Evolutionary conservation across 2,113 vertebrate genomes (phyloP).

Genomic region (Myotis brandtii): DNA sequence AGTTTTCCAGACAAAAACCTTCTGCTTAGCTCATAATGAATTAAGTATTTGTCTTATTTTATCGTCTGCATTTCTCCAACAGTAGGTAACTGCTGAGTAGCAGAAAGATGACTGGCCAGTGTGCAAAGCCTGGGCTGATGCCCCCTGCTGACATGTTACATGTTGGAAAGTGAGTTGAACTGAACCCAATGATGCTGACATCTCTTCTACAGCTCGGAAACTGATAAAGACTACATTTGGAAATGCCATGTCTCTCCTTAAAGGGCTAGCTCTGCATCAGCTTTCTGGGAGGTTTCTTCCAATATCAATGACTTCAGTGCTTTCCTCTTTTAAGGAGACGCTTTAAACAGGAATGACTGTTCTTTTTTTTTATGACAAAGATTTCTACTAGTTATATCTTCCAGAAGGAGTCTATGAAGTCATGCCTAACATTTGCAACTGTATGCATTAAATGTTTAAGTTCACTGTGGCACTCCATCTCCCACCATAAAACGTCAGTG

Average conservation of each 20-base stretch:
- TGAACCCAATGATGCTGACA: background rate
- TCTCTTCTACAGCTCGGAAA: background rate
- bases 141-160: background rate
- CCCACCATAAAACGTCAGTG: background rate
- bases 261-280: background rate
- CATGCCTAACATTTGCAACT: background rate
- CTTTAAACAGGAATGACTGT: background rate
- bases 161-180: background rate
- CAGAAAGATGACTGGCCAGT: background rate
- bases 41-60: background rate
- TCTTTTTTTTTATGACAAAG: conserved; percentile 46
- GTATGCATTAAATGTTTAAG: conserved; percentile 20
- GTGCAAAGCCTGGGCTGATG: background rate
- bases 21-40: conserved; percentile 14
- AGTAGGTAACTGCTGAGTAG: background rate
- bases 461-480: background rate
- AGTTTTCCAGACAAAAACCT: conserved; percentile 36
- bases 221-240: background rate
- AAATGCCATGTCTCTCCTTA: background rate
- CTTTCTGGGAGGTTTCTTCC: background rate
- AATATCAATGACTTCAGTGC: background rate
- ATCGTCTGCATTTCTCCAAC: background rate
- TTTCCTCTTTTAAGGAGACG: background rate
- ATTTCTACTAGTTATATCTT: background rate
- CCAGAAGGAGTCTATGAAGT: background rate